Percentiles rank a stretch among this genome's conserved stretches.
Evolutionary conservation across 2,888 invertebrate species (phyloP).

Genomic region (Mesorhabditis belari): DNA sequence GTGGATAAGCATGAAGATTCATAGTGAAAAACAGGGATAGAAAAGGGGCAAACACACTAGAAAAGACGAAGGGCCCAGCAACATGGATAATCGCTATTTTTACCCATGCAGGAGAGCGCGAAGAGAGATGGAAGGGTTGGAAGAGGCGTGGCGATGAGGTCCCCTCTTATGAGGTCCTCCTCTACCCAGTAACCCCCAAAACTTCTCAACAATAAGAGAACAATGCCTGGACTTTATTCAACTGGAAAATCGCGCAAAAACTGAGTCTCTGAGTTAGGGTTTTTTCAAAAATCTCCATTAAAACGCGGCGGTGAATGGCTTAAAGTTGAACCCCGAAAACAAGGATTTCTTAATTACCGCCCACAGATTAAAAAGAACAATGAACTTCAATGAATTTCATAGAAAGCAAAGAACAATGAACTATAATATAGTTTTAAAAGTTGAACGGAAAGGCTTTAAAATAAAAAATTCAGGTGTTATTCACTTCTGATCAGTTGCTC

Average conservation of each 20-base stretch:
- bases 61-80: too few species aligned
- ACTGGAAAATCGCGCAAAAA: not conserved
- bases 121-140: not conserved
- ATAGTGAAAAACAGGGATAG: too few species aligned
- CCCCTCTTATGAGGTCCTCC: not conserved
- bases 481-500: conserved; percentile 31
- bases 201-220: not conserved
- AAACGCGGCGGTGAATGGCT: too few species aligned
- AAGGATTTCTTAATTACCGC: too few species aligned
- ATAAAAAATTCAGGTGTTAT: conserved; percentile 12
- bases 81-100: not conserved
- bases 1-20: too few species aligned
- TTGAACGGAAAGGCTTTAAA: not conserved
- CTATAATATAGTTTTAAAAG: not conserved
- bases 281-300: too few species aligned
- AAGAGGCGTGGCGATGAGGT: not conserved
- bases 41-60: too few species aligned
- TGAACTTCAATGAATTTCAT: not conserved
- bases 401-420: not conserved
- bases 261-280: too few species aligned
- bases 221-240: not conserved
- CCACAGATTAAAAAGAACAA: not conserved
- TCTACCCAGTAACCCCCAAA: not conserved
- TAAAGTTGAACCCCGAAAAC: too few species aligned
- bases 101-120: not conserved